phyloP scores from a whole-genome alignment of 2,888 invertebrate genomes.

The Drepana falcataria region DNA sequence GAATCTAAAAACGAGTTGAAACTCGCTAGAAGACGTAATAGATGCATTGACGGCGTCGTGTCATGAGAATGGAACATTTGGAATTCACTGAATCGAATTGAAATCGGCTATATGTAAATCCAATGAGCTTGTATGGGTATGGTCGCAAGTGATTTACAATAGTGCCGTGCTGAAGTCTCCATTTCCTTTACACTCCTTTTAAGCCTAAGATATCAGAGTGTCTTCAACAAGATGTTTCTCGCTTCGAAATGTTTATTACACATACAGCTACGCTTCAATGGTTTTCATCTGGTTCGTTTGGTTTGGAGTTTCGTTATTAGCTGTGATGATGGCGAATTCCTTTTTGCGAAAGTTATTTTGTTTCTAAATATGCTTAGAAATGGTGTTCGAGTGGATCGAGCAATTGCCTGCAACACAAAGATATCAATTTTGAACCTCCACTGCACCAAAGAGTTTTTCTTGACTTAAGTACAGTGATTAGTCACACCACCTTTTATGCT shows the following conservation, averaged over 20 bases:
- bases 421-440: too few species aligned
- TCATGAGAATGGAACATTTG: neutral
- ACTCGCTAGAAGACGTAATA: slow-evolving; percentile 1
- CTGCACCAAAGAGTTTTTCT: too few species aligned
- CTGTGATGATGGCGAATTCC: too few species aligned
- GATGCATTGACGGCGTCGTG: slow-evolving; percentile 1
- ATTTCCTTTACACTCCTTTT: slow-evolving; percentile 1
- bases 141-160: slow-evolving; percentile 1
- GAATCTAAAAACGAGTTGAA: neutral
- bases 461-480: too few species aligned
- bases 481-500: too few species aligned
- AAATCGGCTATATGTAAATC: slow-evolving; percentile 13
- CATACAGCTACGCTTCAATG: too few species aligned
- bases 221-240: neutral
- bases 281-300: too few species aligned
- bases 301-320: too few species aligned
- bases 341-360: too few species aligned
- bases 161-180: neutral
- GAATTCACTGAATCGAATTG: slow-evolving; percentile 7
- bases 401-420: too few species aligned
- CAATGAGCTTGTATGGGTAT: slow-evolving; percentile 3
- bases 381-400: too few species aligned
- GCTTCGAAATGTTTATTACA: neutral
- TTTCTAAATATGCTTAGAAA: too few species aligned
- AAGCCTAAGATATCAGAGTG: neutral